Base-by-base conservation (phyloP, 2,113 vertebrate genomes). In the Tetrax tetrax region DNA sequence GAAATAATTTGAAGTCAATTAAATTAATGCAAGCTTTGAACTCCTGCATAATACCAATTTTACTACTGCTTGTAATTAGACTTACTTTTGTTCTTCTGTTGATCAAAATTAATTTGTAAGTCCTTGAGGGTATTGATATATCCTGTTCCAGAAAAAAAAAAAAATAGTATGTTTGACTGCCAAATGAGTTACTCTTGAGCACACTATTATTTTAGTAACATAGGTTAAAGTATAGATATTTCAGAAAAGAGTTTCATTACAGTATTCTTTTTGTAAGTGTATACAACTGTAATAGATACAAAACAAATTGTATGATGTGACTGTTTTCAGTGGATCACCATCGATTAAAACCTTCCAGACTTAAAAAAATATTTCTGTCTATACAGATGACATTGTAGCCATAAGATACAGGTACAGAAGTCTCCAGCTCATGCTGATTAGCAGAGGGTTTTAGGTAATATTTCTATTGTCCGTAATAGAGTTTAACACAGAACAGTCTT, bases 1-100 rank as follows among this genome's bases (percentile, higher is more conserved):
- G 37, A 95, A 96, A 98, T 92, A 96, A 93, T 83, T 97, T 94
- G 83, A 97, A 96, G 60, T 92, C 72, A 96, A 82, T 97, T 97
- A 95, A 96, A 96, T 85, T 21, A 96, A 86, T 95, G 35, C 29
- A 92, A 87, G 37, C 65, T 96, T 95, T 95, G 90, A 84, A 95
- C 20, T 93, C 69, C 29, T 84, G 31, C 48, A 76, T 74, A 72
- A 93, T 91, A 81, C 22, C 17, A 33, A 66, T 75, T 60, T 93
- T 80, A 61, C 51, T 80, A 61, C 48, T 96, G 16, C 74, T 35
- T 87, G 38, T 97, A 96, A 97, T 97, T 96, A 97, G 70, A 88
- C 15, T 92, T 90, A 33, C 35, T 95, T 95, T 96, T 64, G 38
- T 93, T 95, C 61, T 95, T 95, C 51, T 91, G 37, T 57, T 97